phyloP scores from a whole-genome alignment of 2,797 vertebrate species.

The Graptemys geographica region DNA sequence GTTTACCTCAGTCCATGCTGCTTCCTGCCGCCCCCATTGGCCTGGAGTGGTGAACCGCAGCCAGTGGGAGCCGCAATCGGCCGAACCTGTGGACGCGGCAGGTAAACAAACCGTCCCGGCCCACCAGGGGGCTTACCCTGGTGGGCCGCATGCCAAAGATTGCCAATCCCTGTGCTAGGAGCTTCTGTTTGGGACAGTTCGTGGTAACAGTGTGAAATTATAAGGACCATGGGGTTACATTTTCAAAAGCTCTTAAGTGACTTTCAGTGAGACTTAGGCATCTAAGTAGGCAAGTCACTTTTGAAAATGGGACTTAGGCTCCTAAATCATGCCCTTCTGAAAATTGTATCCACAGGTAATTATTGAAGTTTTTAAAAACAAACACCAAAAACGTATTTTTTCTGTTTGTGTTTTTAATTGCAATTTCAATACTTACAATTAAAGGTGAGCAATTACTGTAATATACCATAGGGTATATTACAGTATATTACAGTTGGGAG shows the following conservation, averaged over 20 bases:
- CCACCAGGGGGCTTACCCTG: too few species aligned
- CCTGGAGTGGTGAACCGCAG: too few species aligned
- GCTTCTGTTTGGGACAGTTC: neutral
- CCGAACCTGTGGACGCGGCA: too few species aligned
- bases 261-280: neutral
- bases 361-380: neutral
- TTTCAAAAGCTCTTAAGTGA: neutral
- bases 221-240: neutral
- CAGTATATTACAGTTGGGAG: neutral
- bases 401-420: constrained; percentile 2
- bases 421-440: constrained; percentile 31
- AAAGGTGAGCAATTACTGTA: constrained; percentile 13
- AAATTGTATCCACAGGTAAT: constrained; percentile 22
- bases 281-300: neutral
- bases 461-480: neutral
- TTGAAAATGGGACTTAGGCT: neutral
- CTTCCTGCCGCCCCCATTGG: too few species aligned
- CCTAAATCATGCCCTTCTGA: neutral
- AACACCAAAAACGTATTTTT: neutral
- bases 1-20: too few species aligned
- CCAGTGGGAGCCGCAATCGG: too few species aligned
- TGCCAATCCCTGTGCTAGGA: neutral
- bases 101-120: too few species aligned
- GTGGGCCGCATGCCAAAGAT: too few species aligned
- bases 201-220: neutral